Evolutionary conservation across 1,140 invertebrate species (phyloP).

Genomic region (Temnothorax nylanderi): DNA sequence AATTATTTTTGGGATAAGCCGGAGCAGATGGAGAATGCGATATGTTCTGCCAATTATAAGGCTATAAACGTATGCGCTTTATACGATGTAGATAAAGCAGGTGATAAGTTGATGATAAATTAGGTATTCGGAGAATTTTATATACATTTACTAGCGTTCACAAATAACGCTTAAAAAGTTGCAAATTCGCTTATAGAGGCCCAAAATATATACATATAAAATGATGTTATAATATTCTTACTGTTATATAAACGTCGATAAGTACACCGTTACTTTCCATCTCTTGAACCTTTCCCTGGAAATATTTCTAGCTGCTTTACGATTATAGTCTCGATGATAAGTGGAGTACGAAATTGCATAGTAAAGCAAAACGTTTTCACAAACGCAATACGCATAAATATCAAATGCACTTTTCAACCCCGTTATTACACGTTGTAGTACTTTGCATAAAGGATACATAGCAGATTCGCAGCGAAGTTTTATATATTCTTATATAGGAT

Average conservation of each 20-base stretch:
- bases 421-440: conserved; percentile 20
- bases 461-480: neutral
- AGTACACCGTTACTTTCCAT: neutral
- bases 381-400: conserved; percentile 19
- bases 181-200: neutral
- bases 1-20: too few relatives aligned
- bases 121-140: neutral
- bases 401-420: neutral
- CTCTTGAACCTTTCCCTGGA: conserved; percentile 6
- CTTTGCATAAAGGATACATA: neutral
- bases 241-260: conserved; percentile 21
- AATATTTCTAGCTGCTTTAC: conserved; percentile 37
- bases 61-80: neutral
- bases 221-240: conserved; percentile 3
- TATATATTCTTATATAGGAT: neutral
- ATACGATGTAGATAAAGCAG: neutral
- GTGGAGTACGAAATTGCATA: conserved; percentile 1
- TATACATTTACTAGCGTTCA: neutral
- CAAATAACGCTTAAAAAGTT: neutral
- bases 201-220: neutral
- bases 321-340: conserved; percentile 20
- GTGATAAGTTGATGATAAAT: too few relatives aligned
- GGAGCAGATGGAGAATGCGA: too few relatives aligned
- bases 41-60: too few relatives aligned
- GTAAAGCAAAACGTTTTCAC: conserved; percentile 3